Conservation (phyloP, 2,113 vertebrate species). For the Mus spicilegus region DNA sequence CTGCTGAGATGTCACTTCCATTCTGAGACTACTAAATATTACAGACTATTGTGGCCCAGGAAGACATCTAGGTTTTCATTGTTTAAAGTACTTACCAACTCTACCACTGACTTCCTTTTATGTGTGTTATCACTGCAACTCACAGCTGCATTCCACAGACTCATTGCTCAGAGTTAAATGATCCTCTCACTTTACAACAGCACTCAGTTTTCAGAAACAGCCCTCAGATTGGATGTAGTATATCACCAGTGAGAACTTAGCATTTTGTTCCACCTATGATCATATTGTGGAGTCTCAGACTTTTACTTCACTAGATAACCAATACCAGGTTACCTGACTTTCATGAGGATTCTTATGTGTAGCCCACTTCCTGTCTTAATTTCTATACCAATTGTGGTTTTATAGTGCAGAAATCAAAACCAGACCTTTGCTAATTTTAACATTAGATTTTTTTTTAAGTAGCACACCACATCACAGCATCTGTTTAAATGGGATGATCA, state of each 20-base stretch:
- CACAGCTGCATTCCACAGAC: neutral
- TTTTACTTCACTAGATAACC: conserved; percentile 19
- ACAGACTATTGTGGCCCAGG: neutral
- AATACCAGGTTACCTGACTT: conserved; percentile 43
- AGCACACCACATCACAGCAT: neutral
- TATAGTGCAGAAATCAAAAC: conserved; percentile 36
- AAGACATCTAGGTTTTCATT: neutral
- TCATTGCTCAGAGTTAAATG: neutral
- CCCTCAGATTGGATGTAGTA: neutral
- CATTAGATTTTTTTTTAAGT: neutral
- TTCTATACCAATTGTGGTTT: neutral
- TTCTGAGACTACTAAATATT: neutral
- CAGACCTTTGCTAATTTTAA: conserved; percentile 3
- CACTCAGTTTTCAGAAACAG: neutral
- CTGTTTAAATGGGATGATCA: neutral
- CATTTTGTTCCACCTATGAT: neutral
- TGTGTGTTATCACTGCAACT: neutral
- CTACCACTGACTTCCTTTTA: rapidly evolving
- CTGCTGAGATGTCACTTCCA: neutral
- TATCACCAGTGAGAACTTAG: neutral
- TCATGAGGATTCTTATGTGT: neutral
- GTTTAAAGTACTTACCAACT: neutral
- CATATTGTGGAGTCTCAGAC: neutral
- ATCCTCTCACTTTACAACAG: neutral
- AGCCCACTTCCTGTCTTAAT: neutral